A percentile compares a stretch with the other conserved stretches of the same genome.
These are phyloP conservation scores for Timema cristinae DNA, from an alignment of 2,888 invertebrate species.

Conservation along the genomic window DNA sequence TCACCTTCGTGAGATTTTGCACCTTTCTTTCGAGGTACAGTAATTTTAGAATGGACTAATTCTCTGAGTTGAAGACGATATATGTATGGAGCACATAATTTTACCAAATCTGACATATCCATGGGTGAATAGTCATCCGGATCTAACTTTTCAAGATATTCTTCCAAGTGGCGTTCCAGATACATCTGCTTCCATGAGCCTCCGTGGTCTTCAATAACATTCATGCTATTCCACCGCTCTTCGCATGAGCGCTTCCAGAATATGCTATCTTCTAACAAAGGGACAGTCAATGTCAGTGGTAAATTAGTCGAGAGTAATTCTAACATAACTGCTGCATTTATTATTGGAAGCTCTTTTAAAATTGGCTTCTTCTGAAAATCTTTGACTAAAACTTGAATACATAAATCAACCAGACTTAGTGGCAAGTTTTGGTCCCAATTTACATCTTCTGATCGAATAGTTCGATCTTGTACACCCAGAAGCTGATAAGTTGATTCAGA, in stretches of 20 bases:
- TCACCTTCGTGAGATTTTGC: constrained; percentile 6
- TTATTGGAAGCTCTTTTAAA: background rate
- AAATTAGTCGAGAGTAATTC: background rate
- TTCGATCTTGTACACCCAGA: no score
- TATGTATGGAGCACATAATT: constrained; percentile 47
- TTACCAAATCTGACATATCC: constrained; percentile 44
- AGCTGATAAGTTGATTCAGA: no score
- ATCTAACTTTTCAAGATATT: constrained; percentile 41
- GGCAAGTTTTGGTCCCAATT: no score
- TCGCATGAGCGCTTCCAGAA: constrained; percentile 5
- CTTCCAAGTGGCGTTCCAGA: constrained; percentile 43
- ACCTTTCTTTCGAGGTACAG: background rate
- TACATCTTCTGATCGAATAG: no score
- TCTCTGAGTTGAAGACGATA: constrained; percentile 51
- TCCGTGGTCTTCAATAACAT: constrained; percentile 26
- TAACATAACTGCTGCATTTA: background rate
- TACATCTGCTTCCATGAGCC: constrained; percentile 46
- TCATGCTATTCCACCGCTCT: constrained; percentile 16
- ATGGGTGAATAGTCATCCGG: constrained; percentile 44
- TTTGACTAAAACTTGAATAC: background rate
- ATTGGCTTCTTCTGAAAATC: background rate
- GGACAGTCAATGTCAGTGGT: background rate
- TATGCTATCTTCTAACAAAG: background rate
- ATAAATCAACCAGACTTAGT: background rate
- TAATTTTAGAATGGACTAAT: constrained; percentile 39